Evolutionary conservation across 2,113 vertebrate genomes (phyloP), one percentile per base, ranked within the genome.

Genomic region (Dipodomys stephensi): DNA sequence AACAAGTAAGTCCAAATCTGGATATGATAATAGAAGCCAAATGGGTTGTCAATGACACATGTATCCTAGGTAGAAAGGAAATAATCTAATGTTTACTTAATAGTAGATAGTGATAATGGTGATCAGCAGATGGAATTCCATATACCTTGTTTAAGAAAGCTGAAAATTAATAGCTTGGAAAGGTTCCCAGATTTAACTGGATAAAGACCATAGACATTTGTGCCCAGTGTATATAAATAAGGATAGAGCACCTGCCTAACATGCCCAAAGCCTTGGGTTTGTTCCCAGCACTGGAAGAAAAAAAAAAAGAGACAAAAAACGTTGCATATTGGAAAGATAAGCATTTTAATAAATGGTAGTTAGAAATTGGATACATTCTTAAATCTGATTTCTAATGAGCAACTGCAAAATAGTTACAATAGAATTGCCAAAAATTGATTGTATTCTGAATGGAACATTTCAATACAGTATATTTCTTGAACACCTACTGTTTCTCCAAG

Each of bases 381-480:
- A 74, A n/a, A 64, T 27, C 65, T 80, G 53, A 80, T 88, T 87
- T 79, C 67, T 76, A 72, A 74, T 79, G n/a, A 92, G 84, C 35
- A 78, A 57, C 72, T 87, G 53, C 19, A 88, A 81, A 35, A 76
- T 91, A 73, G 7, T 82, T 76, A 74, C 1, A 92, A 25, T 83
- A 81, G 5, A 91, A 62, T 68, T 91, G 20, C 80, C 69, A 79
- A 77, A 39, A 94, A 65, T 85, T 92, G 35, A 67, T 57, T 79
- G 46, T 28, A 77, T 83, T 80, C 39, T 39, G 39, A 90, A 77
- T 83, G 76, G 53, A 83, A 71, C 23, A 46, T 83, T 35, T 78
- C 73, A 94, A 25, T 76, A 62, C 44, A 92, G 65, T 35, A 97
- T 78, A 90, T 2, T 87, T 89, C 76, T 22, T 96, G 72, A 87